Evolutionary conservation across 2,888 invertebrate genomes (phyloP), one percentile per base, ranked within the genome.

Genomic region (Caenorhabditis uteleia): DNA sequence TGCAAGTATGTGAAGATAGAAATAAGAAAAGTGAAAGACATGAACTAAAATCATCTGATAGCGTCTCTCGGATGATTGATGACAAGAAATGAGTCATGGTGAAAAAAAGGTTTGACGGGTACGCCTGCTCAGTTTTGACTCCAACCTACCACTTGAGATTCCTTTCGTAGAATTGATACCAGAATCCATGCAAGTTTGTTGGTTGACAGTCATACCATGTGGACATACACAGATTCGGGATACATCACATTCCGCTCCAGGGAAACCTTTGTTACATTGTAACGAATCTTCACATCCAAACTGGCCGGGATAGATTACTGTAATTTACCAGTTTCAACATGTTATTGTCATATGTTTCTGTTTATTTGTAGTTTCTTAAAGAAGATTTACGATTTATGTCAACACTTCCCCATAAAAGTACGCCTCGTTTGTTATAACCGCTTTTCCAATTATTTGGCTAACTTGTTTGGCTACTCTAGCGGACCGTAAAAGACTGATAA

Each of bases 231-330:
- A 82, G 31, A 53, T 50, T 8, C 72, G 47, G 20, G 67, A 54
- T 18, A 57, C 50, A 43, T 74, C 69, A 57, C 81, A 81, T 20
- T 73, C 64, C 7, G 79, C 70, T 12, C 77, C 80, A 5, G 80
- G 78, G 45, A 73, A 80, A 12, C 74, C 76, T 39, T 72, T 68
- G 42, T 66, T 66, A 51, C 81, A 81, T 49, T 81, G 81, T 8
- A 76, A 60, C 8, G 69, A 50, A 47, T 81, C 81, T 31, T 75
- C 71, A 58, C 80, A 81, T 26, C 81, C 80, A 45, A 57, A 64
- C 39, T 77, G 71, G 7, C 80, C 80, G 8, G 80, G 80, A 50
- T 77, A 77, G 21, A 80, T 68, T 2, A 74, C 79, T 80, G 58
- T 56, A 76, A 5, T 23, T 50, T n/a, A 26, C 39, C 33, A n/a